Base-by-base conservation (phyloP, 2,888 invertebrate species). In the Meiosimyza decipiens region DNA sequence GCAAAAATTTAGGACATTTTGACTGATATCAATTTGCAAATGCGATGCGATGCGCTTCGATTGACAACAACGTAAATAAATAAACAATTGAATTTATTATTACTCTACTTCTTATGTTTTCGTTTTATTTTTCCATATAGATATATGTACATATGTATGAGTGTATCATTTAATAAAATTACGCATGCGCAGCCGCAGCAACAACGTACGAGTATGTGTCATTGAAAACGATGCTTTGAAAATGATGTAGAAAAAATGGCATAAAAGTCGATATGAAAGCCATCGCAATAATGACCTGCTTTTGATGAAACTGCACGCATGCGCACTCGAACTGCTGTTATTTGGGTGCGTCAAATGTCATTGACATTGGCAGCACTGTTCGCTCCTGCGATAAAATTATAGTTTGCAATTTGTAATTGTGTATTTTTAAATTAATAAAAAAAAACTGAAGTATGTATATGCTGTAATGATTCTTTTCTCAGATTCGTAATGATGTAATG, bases 301-400 rank as follows among this genome's bases (percentile, higher is more conserved):
- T 70, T 62, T 62, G 47, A 51, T 11, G 70, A 3, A 28, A 28
- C 4, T 28, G 28, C 28, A 15, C 28, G 59, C 59, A 11, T 60
- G 59, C 28, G 11, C 12, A 33, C 60, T 51, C 40, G 9, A 40
- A 22, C 47, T 49, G 52, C n/a, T 28, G 7, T 18, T 49, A 28
- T 18, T 47, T 63, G 63, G 70, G 63, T 55, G 70, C 54, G 54
- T 62, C 70, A 59, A 13, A 54, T 63, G 70, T 63, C 70, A 63
- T 52, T 63, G 70, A 63, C 63, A 70, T 54, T 63, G 70, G 40
- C 63, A 62, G 62, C 63, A 63, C 54, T 40, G 47, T 40, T 33
- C 13, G 7, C 9, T 40, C 40, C 40, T 40, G 40, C 40, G 40
- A 40, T 1, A 9, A 40, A 40, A 28, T 28, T 28, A 4, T 4